Conservation (phyloP, 35 echinoderm and acorn worm species). For the Nesometra sesokonis region DNA sequence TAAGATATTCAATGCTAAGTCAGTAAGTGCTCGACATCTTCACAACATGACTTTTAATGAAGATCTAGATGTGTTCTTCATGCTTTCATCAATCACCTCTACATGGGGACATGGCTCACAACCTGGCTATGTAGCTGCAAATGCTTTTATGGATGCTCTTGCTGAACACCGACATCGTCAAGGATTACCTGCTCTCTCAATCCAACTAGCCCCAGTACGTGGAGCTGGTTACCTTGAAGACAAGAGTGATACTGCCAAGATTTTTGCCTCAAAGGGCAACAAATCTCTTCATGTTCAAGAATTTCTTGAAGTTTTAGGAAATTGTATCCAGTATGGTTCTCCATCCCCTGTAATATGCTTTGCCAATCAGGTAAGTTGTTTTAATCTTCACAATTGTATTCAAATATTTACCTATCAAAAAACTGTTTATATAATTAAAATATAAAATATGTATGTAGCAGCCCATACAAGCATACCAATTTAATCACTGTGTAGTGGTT, state of each 20-base stretch:
- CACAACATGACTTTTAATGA: too few species aligned
- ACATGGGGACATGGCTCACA: constrained; percentile 41
- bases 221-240: constrained; percentile 41
- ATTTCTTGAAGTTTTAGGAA: constrained; percentile 53
- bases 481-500: too few species aligned
- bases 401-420: too few species aligned
- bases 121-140: constrained; percentile 14
- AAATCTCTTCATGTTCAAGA: constrained; percentile 59
- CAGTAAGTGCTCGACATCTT: constrained; percentile 30
- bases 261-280: neutral
- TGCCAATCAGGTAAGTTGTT: constrained; percentile 52
- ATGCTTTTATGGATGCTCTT: constrained; percentile 24
- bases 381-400: too few species aligned
- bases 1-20: constrained; percentile 19
- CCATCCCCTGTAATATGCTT: constrained; percentile 52
- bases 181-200: constrained; percentile 40
- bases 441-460: too few species aligned
- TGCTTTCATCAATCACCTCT: constrained; percentile 23
- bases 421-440: too few species aligned
- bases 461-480: too few species aligned
- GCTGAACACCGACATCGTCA: constrained; percentile 22
- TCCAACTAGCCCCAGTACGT: constrained; percentile 46
- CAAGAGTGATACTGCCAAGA: neutral
- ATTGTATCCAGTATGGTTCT: constrained; percentile 18
- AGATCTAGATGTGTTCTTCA: too few species aligned